Conservation (phyloP, 2,888 invertebrate genomes). For the Andrena bicolor region DNA sequence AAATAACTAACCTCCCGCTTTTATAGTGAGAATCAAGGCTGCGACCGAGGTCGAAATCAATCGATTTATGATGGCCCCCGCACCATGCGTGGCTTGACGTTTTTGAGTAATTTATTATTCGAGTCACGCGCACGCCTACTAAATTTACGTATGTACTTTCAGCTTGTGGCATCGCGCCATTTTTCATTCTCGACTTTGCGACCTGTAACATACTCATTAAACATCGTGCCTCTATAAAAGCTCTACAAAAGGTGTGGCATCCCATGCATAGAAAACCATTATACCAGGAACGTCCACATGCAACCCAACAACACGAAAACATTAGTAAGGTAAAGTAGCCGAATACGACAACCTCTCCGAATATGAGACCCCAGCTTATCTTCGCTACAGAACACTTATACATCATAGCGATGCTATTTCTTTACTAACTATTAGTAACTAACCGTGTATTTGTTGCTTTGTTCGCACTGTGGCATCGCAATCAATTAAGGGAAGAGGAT, state of each 20-base stretch:
- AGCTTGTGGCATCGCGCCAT: background rate
- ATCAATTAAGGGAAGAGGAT: no score
- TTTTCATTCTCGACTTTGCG: slow-evolving; percentile 3
- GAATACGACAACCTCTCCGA: no score
- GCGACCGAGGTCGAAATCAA: slow-evolving; percentile 23
- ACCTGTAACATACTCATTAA: background rate
- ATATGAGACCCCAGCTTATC: no score
- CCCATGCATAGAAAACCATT: no score
- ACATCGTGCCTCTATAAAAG: background rate
- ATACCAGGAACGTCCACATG: no score
- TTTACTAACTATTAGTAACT: no score
- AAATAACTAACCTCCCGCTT: background rate
- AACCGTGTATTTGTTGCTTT: no score
- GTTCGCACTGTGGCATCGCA: no score
- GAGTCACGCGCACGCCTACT: slow-evolving; percentile 2
- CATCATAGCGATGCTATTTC: no score
- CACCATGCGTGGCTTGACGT: slow-evolving; percentile 13
- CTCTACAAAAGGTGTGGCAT: background rate
- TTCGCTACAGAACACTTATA: no score
- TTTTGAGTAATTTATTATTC: slow-evolving; percentile 33
- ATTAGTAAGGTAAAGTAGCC: no score
- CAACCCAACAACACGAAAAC: no score
- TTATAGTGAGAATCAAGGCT: slow-evolving; percentile 6
- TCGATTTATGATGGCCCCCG: slow-evolving; percentile 18
- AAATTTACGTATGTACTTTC: background rate